Conservation (phyloP, 2,797 vertebrate species). For the Sarcoramphus papa region DNA sequence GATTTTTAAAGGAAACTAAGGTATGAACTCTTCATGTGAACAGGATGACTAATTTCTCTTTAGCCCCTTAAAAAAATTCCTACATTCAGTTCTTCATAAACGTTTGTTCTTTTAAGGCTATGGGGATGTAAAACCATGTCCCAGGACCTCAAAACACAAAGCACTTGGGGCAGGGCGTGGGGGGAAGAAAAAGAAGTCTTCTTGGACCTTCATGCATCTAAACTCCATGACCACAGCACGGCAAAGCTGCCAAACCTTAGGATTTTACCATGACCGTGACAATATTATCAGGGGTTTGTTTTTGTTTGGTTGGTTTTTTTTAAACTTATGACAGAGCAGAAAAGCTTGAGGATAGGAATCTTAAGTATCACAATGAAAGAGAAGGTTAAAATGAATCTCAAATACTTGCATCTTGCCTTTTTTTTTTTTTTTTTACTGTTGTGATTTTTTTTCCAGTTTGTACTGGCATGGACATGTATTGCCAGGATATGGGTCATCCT, state of each 20-base stretch:
- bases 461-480: background rate
- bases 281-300: background rate
- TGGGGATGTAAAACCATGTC: background rate
- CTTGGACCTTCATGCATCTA: background rate
- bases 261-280: background rate
- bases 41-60: background rate
- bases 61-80: background rate
- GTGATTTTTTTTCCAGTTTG: background rate
- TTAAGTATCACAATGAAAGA: background rate
- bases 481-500: background rate
- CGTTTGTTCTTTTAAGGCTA: background rate
- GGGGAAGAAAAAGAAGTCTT: background rate
- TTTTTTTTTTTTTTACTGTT: background rate
- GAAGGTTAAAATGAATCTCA: background rate
- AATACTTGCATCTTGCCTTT: background rate
- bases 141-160: background rate
- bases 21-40: background rate
- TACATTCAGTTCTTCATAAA: background rate
- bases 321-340: background rate
- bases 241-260: background rate
- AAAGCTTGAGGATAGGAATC: background rate
- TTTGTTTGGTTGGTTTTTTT: background rate
- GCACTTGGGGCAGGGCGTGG: accelerated
- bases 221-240: background rate
- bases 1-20: background rate